Percentiles rank a stretch among this genome's conserved stretches.
phyloP scores from a whole-genome alignment of 2,797 vertebrate species.

The Sebastolobus alascanus region DNA sequence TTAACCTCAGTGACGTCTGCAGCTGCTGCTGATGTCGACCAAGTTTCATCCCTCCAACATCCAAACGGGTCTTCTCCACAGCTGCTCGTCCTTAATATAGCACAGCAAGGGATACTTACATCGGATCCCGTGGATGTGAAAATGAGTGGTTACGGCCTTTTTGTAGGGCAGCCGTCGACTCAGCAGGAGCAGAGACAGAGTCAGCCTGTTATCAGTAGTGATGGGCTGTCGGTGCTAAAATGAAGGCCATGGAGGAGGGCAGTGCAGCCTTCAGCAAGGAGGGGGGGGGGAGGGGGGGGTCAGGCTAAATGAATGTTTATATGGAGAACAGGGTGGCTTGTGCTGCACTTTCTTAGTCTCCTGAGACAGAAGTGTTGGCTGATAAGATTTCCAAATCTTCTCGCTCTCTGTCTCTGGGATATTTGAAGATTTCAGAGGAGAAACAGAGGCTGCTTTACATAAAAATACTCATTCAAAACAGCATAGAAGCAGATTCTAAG shows the following conservation, averaged over 20 bases:
- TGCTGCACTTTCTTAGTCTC: background rate
- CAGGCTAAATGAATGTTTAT: background rate
- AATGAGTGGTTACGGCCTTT: conserved; percentile 12
- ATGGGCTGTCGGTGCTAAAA: conserved; percentile 17
- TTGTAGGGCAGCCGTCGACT: conserved; percentile 20
- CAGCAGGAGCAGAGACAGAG: conserved; percentile 20
- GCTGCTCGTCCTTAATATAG: conserved; percentile 35
- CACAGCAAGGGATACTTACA: background rate
- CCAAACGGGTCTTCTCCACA: background rate
- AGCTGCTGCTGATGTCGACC: conserved; percentile 6
- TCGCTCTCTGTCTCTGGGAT: background rate
- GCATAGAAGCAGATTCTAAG: too few species aligned
- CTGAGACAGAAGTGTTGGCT: background rate
- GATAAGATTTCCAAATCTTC: too few species aligned
- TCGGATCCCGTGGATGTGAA: conserved; percentile 14
- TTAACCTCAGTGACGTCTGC: conserved; percentile 7
- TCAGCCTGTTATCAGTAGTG: conserved; percentile 33
- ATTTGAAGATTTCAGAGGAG: background rate
- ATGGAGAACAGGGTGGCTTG: background rate
- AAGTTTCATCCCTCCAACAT: conserved; percentile 3
- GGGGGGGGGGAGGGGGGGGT: background rate
- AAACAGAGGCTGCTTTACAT: background rate
- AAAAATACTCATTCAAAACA: too few species aligned
- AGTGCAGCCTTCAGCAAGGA: background rate
- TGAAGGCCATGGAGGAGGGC: conserved; percentile 7